A percentile compares a stretch with the other conserved stretches of the same genome.
Evolutionary conservation across 2,797 vertebrate species (phyloP).

Genomic region (Smutsia temminckii): DNA sequence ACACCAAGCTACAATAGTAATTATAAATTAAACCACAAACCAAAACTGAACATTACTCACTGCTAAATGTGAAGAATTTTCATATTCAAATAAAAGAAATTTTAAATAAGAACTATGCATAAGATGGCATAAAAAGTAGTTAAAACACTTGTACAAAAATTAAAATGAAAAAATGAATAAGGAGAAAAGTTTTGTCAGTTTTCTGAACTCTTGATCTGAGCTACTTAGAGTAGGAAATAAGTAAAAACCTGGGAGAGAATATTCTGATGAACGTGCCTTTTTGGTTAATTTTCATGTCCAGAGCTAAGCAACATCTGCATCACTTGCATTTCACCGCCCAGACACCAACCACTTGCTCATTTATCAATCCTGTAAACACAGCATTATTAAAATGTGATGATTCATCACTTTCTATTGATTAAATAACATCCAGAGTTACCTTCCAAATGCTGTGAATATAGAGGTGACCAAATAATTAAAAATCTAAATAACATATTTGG

Average conservation of each 20-base stretch:
- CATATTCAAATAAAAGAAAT: background rate
- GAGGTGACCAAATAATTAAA: background rate
- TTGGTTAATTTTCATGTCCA: slow-evolving; percentile 38
- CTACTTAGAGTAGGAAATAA: slow-evolving; percentile 34
- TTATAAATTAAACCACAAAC: slow-evolving; percentile 20
- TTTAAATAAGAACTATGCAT: background rate
- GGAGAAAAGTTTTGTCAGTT: background rate
- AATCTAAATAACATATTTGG: background rate
- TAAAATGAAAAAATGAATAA: background rate
- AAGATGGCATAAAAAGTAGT: background rate
- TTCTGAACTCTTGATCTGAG: background rate
- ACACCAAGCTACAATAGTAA: background rate
- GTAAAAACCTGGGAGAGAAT: background rate
- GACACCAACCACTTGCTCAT: slow-evolving; percentile 48
- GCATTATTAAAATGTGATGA: slow-evolving; percentile 41
- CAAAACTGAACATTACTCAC: background rate
- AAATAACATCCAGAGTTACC: slow-evolving; percentile 39
- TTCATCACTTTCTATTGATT: background rate
- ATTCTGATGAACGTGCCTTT: background rate
- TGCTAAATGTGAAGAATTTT: background rate
- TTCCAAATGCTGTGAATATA: background rate
- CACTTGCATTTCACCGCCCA: background rate
- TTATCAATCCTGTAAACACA: background rate
- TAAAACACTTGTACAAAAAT: background rate
- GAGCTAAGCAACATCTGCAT: slow-evolving; percentile 23